phyloP scores from a whole-genome alignment of 30 jellyfish, hydroid and myxozoan genomes.

The Turritopsis rubra region DNA sequence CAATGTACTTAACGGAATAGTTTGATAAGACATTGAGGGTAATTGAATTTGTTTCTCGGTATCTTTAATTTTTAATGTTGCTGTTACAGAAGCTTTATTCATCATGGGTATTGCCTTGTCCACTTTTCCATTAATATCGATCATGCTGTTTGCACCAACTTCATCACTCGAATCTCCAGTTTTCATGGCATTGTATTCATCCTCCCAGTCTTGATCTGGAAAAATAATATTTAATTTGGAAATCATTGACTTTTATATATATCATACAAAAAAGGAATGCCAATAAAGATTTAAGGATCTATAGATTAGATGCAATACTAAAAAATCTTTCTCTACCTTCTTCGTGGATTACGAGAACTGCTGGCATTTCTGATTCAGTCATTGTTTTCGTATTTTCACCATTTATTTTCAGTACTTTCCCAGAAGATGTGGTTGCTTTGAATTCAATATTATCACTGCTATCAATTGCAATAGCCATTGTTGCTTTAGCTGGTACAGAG shows the following conservation, averaged over 20 bases:
- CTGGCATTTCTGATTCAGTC: slow-evolving; percentile 7
- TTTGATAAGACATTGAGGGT: too few species aligned
- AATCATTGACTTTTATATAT: neutral
- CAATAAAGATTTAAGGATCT: too few species aligned
- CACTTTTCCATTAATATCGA: too few species aligned
- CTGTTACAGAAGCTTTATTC: too few species aligned
- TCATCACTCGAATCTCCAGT: neutral
- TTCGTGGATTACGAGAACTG: slow-evolving; percentile 19
- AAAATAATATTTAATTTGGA: neutral
- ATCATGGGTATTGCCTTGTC: too few species aligned
- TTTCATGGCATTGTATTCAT: slow-evolving; percentile 13
- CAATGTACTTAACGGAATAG: too few species aligned
- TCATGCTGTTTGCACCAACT: neutral
- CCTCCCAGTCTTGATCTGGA: slow-evolving; percentile 17
- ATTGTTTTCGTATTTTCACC: slow-evolving; percentile 1
- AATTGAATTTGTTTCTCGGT: too few species aligned
- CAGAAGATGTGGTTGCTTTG: slow-evolving; percentile 6
- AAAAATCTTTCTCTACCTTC: slow-evolving; percentile 8
- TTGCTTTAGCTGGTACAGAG: neutral
- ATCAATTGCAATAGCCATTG: neutral
- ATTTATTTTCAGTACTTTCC: neutral
- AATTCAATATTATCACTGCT: neutral
- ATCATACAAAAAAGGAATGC: too few species aligned
- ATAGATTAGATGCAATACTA: too few species aligned
- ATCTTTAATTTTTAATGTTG: too few species aligned